Percentiles rank a stretch among this genome's conserved stretches.
These are phyloP conservation scores for Pseudoips prasinana DNA, from an alignment of 2,888 invertebrate species.

Conservation along the genomic window DNA sequence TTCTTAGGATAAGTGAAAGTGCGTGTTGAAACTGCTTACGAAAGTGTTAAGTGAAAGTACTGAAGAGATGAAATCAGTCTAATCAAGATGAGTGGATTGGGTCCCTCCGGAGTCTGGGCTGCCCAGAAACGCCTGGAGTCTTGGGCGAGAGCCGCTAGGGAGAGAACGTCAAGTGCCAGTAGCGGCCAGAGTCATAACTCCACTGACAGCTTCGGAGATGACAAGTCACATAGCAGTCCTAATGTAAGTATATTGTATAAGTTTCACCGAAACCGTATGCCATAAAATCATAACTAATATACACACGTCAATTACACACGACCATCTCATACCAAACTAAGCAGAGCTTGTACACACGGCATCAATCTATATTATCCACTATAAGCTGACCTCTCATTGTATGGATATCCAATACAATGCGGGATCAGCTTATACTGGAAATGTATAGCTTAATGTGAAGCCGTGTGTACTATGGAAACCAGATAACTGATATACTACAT, in stretches of 20 bases:
- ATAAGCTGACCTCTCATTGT: too few species aligned
- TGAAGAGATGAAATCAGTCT: conserved; percentile 30
- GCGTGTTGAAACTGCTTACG: conserved; percentile 9
- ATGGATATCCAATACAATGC: too few species aligned
- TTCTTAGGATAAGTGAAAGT: conserved; percentile 7
- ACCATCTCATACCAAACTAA: too few species aligned
- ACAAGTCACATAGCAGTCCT: conserved; percentile 70
- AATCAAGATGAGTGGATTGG: conserved; percentile 83
- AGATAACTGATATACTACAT: too few species aligned
- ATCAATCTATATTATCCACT: too few species aligned
- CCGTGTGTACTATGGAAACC: too few species aligned
- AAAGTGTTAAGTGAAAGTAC: conserved; percentile 10
- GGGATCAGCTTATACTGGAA: too few species aligned
- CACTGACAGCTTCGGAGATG: conserved; percentile 77
- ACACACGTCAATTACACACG: too few species aligned
- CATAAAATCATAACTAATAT: too few species aligned
- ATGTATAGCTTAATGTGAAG: too few species aligned
- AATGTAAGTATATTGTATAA: conserved; percentile 58
- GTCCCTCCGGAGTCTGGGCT: conserved; percentile 89
- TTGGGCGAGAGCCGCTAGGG: conserved; percentile 89
- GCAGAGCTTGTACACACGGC: too few species aligned
- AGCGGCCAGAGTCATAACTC: conserved; percentile 82
- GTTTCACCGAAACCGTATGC: too few species aligned
- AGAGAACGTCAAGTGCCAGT: conserved; percentile 81
- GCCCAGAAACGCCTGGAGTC: conserved; percentile 89